phyloP scores from a whole-genome alignment of 2,113 vertebrate genomes.

The Abramis brama region DNA sequence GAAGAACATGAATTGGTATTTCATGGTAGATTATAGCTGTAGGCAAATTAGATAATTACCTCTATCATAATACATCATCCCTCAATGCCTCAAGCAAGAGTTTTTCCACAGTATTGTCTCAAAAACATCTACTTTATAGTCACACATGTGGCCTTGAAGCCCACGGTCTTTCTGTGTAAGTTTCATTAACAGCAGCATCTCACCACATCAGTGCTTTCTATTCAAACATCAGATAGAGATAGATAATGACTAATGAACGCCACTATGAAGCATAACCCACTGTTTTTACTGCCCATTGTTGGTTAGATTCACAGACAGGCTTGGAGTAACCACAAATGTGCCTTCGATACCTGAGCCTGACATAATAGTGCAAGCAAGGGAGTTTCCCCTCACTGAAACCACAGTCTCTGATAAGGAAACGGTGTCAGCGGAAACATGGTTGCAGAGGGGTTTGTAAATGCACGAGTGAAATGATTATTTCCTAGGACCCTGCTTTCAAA shows the following conservation, averaged over 20 bases:
- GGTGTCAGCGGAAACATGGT: not conserved
- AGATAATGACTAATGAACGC: not conserved
- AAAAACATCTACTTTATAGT: not conserved
- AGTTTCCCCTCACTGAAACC: constrained; percentile 43
- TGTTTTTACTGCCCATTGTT: not conserved
- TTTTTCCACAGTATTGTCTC: not conserved
- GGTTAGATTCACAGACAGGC: not conserved
- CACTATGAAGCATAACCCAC: not conserved
- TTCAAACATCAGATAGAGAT: not conserved
- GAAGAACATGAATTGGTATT: not conserved
- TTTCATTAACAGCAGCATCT: not conserved
- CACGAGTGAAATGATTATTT: not conserved
- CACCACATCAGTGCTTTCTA: not conserved
- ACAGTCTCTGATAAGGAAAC: constrained; percentile 30
- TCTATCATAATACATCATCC: not conserved
- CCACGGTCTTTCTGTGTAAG: not conserved
- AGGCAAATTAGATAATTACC: not conserved
- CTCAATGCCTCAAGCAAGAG: not conserved
- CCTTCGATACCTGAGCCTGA: not conserved
- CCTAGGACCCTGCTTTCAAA: not conserved
- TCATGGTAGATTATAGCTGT: not conserved
- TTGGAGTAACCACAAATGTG: not conserved
- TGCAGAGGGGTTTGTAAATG: not conserved
- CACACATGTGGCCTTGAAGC: not conserved
- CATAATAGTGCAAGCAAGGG: not conserved